Percentiles rank a stretch among this genome's conserved stretches.
Conservation (phyloP, 1,140 invertebrate genomes). For the Tribolium madens region DNA sequence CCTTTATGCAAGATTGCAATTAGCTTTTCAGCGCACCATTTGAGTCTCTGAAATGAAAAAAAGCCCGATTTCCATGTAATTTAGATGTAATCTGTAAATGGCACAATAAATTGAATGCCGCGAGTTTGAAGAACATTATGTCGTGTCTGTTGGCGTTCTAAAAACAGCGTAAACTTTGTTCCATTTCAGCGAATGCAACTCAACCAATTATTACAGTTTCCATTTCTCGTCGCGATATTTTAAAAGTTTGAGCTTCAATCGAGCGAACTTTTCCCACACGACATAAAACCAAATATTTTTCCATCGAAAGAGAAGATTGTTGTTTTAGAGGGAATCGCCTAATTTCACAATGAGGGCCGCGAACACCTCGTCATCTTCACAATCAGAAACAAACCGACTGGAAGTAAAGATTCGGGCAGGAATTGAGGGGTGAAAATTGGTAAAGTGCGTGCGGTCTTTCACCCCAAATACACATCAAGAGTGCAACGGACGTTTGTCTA, state of each 20-base stretch:
- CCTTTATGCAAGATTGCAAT: too few relatives aligned
- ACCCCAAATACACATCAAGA: slow-evolving; percentile 29
- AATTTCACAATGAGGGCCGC: neutral
- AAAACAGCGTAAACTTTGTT: too few relatives aligned
- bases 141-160: too few relatives aligned
- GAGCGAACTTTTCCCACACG: neutral
- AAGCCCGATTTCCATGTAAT: neutral
- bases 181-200: too few relatives aligned
- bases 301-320: slow-evolving; percentile 11
- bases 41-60: neutral
- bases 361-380: slow-evolving; percentile 10
- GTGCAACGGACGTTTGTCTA: slow-evolving; percentile 32
- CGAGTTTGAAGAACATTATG: neutral
- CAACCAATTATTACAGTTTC: neutral
- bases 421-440: slow-evolving; percentile 29
- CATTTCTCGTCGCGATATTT: neutral
- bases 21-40: neutral
- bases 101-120: neutral
- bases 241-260: neutral
- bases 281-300: slow-evolving; percentile 17
- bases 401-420: slow-evolving; percentile 16
- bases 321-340: slow-evolving; percentile 9
- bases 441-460: slow-evolving; percentile 30
- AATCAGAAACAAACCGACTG: slow-evolving; percentile 24
- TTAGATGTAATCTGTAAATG: neutral